Conservation (phyloP, 2,888 invertebrate genomes). For the Ashinkailepas kermadecensis region DNA sequence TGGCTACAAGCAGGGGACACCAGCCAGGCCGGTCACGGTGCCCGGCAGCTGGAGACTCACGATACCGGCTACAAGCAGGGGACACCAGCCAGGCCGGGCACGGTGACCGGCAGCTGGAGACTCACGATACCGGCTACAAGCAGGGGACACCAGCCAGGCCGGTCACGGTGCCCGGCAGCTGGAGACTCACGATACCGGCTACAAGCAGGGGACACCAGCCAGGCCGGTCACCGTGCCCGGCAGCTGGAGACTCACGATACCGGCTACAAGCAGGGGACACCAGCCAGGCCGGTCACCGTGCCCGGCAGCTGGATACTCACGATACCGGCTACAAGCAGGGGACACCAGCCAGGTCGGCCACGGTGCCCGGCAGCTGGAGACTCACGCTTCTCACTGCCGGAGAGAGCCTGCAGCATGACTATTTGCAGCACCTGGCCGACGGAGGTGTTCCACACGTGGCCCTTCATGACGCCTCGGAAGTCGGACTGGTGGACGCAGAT, state of each 20-base stretch:
- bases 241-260: conserved; percentile 35
- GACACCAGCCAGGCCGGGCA: no score
- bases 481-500: conserved; percentile 38
- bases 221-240: no score
- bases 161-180: no score
- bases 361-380: background rate
- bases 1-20: no score
- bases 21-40: no score
- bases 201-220: background rate
- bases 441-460: conserved; percentile 46
- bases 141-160: no score
- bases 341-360: no score
- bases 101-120: no score
- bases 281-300: conserved; percentile 38
- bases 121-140: no score
- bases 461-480: conserved; percentile 36
- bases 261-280: conserved; percentile 37
- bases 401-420: conserved; percentile 37
- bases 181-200: conserved; percentile 32
- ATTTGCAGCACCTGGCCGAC: conserved; percentile 34
- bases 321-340: no score
- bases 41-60: no score
- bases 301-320: conserved; percentile 35
- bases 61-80: no score
- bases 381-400: conserved; percentile 37